These are phyloP conservation scores for Aurelia coerulea DNA, from an alignment of 30 jellyfish, hydroid and myxozoan genomes.

Conservation along the genomic window DNA sequence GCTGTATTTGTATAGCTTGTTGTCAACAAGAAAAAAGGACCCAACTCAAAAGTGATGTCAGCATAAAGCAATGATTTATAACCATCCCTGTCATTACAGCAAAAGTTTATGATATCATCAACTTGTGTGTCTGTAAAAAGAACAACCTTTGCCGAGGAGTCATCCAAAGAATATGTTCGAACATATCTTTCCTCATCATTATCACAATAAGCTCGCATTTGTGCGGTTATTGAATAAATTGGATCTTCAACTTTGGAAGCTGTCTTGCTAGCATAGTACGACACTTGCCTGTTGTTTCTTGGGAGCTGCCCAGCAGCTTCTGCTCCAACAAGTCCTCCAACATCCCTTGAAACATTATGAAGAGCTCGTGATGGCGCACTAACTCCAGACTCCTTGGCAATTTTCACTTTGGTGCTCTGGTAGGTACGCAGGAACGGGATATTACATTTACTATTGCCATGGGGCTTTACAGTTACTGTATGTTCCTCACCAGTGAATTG, in stretches of 20 bases:
- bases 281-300: slow-evolving; percentile 17
- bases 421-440: slow-evolving; percentile 16
- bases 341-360: slow-evolving; percentile 2
- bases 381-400: neutral
- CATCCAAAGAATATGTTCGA: slow-evolving; percentile 17
- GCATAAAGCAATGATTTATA: too few species aligned
- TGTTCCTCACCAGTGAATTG: slow-evolving; percentile 17
- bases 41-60: slow-evolving; percentile 20
- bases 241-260: slow-evolving; percentile 16
- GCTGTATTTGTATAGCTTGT: slow-evolving; percentile 19
- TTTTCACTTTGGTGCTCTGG: slow-evolving; percentile 27
- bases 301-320: slow-evolving; percentile 30
- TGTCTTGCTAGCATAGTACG: neutral
- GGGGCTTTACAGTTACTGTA: neutral
- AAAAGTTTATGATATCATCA: too few species aligned
- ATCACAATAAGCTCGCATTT: slow-evolving; percentile 11
- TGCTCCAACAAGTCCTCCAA: neutral
- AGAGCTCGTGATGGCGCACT: slow-evolving; percentile 11
- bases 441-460: slow-evolving; percentile 4
- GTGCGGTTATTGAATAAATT: neutral
- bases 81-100: too few species aligned
- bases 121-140: too few species aligned
- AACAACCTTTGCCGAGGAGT: too few species aligned
- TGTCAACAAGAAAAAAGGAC: slow-evolving; percentile 17
- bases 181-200: slow-evolving; percentile 11